Evolutionary conservation across 1,140 invertebrate species (phyloP).

Genomic region (Augochlora pura): DNA sequence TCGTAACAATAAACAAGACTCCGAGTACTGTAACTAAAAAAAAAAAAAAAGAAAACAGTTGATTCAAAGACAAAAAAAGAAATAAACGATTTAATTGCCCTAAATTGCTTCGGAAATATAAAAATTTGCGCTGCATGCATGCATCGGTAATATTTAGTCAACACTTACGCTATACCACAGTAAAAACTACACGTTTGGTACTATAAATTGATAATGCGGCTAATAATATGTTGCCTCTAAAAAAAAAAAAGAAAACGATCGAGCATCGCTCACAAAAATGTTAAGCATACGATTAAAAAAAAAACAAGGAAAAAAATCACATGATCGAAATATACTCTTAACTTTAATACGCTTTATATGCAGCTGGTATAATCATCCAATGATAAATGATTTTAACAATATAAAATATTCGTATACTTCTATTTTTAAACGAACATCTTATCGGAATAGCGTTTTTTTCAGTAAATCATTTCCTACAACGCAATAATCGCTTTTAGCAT

Average conservation of each 20-base stretch:
- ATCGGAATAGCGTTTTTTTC: slow-evolving; percentile 1
- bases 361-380: not conserved
- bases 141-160: slow-evolving; percentile 37
- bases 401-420: slow-evolving; percentile 2
- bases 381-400: slow-evolving; percentile 25
- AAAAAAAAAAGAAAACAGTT: too few species aligned
- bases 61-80: too few species aligned
- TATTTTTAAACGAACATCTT: slow-evolving; percentile 16
- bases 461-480: not conserved
- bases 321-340: slow-evolving; percentile 21
- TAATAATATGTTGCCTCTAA: slow-evolving; percentile 23
- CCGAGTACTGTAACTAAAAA: not conserved
- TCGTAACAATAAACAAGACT: slow-evolving; percentile 36
- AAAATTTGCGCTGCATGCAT: slow-evolving; percentile 26
- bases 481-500: not conserved
- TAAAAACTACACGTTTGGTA: slow-evolving; percentile 46
- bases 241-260: slow-evolving; percentile 29
- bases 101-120: slow-evolving; percentile 31
- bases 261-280: slow-evolving; percentile 2
- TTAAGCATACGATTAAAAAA: not conserved
- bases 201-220: slow-evolving; percentile 41
- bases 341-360: slow-evolving; percentile 5
- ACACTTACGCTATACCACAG: slow-evolving; percentile 36
- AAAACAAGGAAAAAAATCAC: slow-evolving; percentile 5
- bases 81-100: slow-evolving; percentile 15